Evolutionary conservation across 2,888 invertebrate species (phyloP), one percentile per base, ranked within the genome.

Genomic region (Volucella zonaria): DNA sequence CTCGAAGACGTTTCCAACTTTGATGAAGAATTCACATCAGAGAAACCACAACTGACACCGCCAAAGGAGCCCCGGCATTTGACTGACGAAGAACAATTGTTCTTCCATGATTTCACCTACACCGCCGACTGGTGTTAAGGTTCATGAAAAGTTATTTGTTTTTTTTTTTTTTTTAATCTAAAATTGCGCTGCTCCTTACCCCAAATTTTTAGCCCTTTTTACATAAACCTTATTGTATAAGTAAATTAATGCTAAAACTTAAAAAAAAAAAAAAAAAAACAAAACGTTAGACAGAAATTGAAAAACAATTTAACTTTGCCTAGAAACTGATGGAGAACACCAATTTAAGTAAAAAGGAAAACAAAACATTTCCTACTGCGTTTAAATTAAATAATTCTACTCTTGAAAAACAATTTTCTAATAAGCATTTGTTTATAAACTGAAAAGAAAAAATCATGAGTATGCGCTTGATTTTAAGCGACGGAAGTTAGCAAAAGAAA

Each of bases 1-100:
- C 94, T 97, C 90, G 99, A 99, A 93, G 99, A 99, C 92, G 99
- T 99, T 31, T 98, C 99, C 90, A 99, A 99, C 93, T 99, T 99
- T 92, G 99, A 99, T 92, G 99, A 99, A 92, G 99, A 99, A 93
- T 99, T 99, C 91, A 99, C 99, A 71, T 97, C 97, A 0, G 99
- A 99, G 92, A 95, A 96, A 90, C 97, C 99, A 0, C 96, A 98
- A 85, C 93, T 99, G 89, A 99, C 99, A 61, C 99, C 99, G 82
- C 98, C 99, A 79, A 98, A 98, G 93, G 99, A 99, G 92, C 97
- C 98, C 82, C 94, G 98, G 87, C 95, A 95, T 78, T 94, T 99
- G 88, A 95, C 95, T 87, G 94, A 95, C 86, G 94, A 96, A 87
- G 99, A 99, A 92, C 99, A 99, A 93, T 93, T 94, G 90, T 93